Base-by-base conservation (phyloP, 2,888 invertebrate genomes). In the Acanthoscelides obtectus region DNA sequence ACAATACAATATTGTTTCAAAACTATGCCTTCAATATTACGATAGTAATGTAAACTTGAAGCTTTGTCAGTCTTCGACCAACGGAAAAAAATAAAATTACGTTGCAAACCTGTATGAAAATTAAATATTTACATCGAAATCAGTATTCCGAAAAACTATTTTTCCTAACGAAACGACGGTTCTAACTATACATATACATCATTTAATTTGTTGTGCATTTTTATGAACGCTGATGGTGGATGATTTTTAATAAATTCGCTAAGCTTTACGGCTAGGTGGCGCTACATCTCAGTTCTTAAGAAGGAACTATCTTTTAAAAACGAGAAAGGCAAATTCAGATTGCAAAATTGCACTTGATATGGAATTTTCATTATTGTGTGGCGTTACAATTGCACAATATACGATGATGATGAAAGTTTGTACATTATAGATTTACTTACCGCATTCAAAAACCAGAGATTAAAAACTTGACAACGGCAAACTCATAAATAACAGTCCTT, bases 221-320 rank as follows among this genome's bases (percentile, higher is more conserved):
- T 1, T 45, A 45, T 45, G 12, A 45, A 45, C 45, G 17, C 45
- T 45, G 45, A 17, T 45, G 45, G 45, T 45, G 45, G 45, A 3
- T 45, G 12, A 45, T 45, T 25, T 25, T 25, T 25, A 5, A 69
- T 70, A 72, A 72, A 72, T 70, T 22, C 65, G 65, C 67, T 70
- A 70, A 70, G 67, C 64, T 70, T 3, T 45, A 45, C 45, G 17
- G 45, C 45, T 45, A 45, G 17, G 17, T 45, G 45, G 45, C 45
- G 45, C 45, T 45, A 45, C 45, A 45, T 45, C 45, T 45, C 45
- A 45, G 45, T 45, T 45, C 45, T 45, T 45, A 45, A 45, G 45
- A 45, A 25, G 20, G 22, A 69, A 69, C 20, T 69, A 64, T 22
- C 20, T 22, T 20, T 22, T 68, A 68, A 25, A 20, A 69, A 8